Percentiles rank a stretch among this genome's conserved stretches.
Conservation (phyloP, 2,797 vertebrate species). For the Rallus crepitans region DNA sequence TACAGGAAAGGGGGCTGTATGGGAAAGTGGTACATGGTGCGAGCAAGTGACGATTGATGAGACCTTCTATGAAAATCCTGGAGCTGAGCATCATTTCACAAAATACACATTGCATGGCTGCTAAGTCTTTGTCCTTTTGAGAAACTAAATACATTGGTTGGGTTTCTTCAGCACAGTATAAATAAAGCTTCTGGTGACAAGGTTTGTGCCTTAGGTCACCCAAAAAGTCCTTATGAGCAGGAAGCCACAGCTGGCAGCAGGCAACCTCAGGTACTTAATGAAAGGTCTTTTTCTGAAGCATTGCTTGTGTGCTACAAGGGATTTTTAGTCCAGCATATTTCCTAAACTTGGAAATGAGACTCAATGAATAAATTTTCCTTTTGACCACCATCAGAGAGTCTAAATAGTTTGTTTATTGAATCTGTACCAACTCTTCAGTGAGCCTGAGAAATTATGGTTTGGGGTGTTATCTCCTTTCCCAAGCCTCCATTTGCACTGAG, state of each 20-base stretch:
- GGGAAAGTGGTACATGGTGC: no score
- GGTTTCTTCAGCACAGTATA: neutral
- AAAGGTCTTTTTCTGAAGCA: neutral
- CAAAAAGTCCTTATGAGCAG: neutral
- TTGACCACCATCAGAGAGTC: neutral
- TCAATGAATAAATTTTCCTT: neutral
- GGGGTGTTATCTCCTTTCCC: neutral
- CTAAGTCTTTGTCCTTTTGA: neutral
- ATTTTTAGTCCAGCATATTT: neutral
- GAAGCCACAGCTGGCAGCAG: neutral
- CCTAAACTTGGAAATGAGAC: neutral
- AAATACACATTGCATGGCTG: neutral
- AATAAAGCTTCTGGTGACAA: neutral
- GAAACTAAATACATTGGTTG: neutral
- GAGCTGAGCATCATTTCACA: neutral
- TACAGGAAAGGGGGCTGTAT: no score
- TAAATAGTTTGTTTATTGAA: neutral
- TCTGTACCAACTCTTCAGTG: neutral
- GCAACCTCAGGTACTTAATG: neutral
- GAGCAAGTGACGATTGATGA: neutral
- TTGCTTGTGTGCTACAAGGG: neutral
- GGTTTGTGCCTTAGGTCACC: neutral
- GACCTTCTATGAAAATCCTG: neutral
- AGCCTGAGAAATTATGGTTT: neutral
- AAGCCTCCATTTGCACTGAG: neutral